These are phyloP conservation scores for Apostichopus japonicus DNA, from an alignment of 35 echinoderm and acorn worm genomes.

Conservation along the genomic window DNA sequence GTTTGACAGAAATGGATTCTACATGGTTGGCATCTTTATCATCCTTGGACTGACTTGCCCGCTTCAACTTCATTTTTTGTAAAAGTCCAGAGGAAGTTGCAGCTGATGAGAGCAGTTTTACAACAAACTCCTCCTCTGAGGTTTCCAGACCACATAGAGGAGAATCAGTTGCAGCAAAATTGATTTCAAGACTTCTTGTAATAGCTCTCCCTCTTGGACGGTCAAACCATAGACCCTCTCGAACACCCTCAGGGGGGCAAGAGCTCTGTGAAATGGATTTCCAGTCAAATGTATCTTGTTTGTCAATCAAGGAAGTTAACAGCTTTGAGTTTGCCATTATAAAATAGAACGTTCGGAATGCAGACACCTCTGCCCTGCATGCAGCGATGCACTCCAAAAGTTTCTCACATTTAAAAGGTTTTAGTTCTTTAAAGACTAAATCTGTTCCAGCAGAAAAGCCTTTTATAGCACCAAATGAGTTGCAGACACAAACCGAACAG, in stretches of 20 bases:
- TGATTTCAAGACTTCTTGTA: slow-evolving; percentile 26
- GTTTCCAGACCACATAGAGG: slow-evolving; percentile 69
- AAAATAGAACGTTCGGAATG: slow-evolving; percentile 71
- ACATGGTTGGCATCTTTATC: slow-evolving; percentile 15
- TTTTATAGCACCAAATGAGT: slow-evolving; percentile 17
- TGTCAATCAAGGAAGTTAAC: slow-evolving; percentile 39
- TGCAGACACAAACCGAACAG: slow-evolving; percentile 24
- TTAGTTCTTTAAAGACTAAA: slow-evolving; percentile 1
- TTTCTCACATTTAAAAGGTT: slow-evolving; percentile 56
- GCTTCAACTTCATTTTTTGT: slow-evolving; percentile 67
- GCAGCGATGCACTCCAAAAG: slow-evolving; percentile 58
- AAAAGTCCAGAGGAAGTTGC: slow-evolving; percentile 80
- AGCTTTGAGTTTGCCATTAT: slow-evolving; percentile 67
- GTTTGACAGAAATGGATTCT: slow-evolving; percentile 32
- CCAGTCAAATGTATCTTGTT: slow-evolving; percentile 62
- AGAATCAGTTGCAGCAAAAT: slow-evolving; percentile 36
- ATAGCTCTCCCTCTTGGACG: slow-evolving; percentile 12
- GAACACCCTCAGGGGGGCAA: not conserved
- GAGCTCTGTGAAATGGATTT: slow-evolving; percentile 6
- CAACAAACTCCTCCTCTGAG: slow-evolving; percentile 82
- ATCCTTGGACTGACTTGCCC: slow-evolving; percentile 33
- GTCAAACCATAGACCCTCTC: slow-evolving; percentile 33
- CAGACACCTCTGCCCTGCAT: slow-evolving; percentile 48
- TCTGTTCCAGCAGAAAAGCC: not conserved
- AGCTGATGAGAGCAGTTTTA: slow-evolving; percentile 72